Conservation (phyloP, 2,113 vertebrate genomes). For the Clupea harengus region DNA sequence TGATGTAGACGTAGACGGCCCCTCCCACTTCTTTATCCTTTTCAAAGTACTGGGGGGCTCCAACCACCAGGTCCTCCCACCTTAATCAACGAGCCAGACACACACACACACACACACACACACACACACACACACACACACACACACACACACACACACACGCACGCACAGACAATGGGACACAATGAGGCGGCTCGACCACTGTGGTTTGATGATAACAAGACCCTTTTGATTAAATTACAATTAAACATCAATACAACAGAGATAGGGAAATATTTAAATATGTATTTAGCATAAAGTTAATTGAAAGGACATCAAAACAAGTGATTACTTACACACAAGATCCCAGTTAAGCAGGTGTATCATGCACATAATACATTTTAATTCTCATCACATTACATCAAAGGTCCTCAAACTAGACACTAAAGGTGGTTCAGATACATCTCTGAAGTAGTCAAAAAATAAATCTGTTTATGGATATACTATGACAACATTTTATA, state of each 20-base stretch:
- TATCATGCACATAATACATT: neutral
- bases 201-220: neutral
- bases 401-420: no score
- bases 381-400: no score
- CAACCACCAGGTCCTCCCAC: constrained; percentile 90
- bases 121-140: no score
- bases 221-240: neutral
- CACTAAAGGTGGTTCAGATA: no score
- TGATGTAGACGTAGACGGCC: constrained; percentile 86
- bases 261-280: neutral
- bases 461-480: no score
- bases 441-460: no score
- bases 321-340: neutral
- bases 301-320: neutral
- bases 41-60: constrained; percentile 86
- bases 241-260: neutral
- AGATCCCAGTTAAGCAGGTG: neutral
- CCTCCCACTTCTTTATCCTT: constrained; percentile 80
- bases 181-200: neutral
- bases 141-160: no score
- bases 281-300: neutral
- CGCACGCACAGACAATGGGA: neutral
- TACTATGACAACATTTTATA: no score
- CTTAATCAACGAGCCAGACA: constrained; percentile 58
- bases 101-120: no score